Base-by-base conservation (phyloP, 1,140 invertebrate species). In the Drosophila baimaii region DNA sequence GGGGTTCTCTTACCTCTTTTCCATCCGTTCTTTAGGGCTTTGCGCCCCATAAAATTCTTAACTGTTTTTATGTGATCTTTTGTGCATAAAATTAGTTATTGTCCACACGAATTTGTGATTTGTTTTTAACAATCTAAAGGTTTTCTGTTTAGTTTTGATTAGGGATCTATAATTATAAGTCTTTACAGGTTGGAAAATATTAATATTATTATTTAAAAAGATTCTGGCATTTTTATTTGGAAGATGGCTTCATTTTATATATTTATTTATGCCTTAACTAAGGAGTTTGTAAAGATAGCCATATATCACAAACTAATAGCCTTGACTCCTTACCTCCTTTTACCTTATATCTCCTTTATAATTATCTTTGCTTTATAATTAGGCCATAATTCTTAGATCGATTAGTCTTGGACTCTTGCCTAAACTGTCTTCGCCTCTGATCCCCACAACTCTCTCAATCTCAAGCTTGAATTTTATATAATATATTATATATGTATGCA, bases 61-160 rank as follows among this genome's bases (percentile, higher is more conserved):
- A 78, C 78, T 71, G 64, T 58, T 73, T 88, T 82, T 88, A 73
- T 88, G 81, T 62, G 76, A 25, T 52, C 57, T 88, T 76, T 82
- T 71, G 76, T 68, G 72, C 46, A 46, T 66, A 43, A 52, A 43
- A 51, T 61, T 72, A 31, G 23, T 49, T 52, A 19, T 70, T 39
- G 52, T 31, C n/a, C 25, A 17, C 31, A 46, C 15, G 33, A 35
- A 64, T n/a, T n/a, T 33, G 52, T n/a, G 47, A 54, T 43, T 17
- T 33, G 46, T 25, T 44, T 59, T 47, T 7, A 57, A 54, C 52
- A 71, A 64, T 58, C 62, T 31, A 47, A 61, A 10, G 27, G 10
- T 3, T 27, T 27, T n/a, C n/a, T n/a, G n/a, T n/a, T n/a, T n/a
- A n/a, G n/a, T n/a, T 35, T 46, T 43, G 13, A 46, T 46, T 5